Conservation (phyloP, 2,797 vertebrate species). For the Tinamus major region DNA sequence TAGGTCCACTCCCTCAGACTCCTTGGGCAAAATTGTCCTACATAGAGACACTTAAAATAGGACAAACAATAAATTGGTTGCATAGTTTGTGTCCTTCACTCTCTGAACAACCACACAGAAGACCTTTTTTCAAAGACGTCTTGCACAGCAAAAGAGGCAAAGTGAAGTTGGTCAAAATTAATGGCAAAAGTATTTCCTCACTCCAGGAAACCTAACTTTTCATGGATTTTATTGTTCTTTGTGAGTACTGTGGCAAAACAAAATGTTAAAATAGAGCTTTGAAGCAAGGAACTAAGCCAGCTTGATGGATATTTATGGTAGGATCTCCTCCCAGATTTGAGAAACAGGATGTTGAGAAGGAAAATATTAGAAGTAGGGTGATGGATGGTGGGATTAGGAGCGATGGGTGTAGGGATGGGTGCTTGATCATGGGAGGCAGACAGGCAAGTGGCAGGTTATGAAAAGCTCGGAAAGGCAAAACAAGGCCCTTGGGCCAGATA, state of each 20-base stretch:
- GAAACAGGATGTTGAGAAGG: background rate
- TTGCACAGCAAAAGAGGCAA: background rate
- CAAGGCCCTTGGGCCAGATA: background rate
- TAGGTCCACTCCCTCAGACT: background rate
- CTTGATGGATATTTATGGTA: background rate
- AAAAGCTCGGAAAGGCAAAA: background rate
- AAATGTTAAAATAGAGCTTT: conserved; percentile 26
- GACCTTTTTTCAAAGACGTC: background rate
- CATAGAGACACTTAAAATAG: background rate
- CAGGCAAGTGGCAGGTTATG: accelerated
- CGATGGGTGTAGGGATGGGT: background rate
- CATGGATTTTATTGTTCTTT: conserved; percentile 45
- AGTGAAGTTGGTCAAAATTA: background rate
- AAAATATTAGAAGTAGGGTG: background rate
- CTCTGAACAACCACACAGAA: background rate
- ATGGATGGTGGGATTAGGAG: background rate
- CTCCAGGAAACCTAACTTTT: background rate
- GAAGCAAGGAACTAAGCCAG: conserved; percentile 34
- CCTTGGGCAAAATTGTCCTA: background rate
- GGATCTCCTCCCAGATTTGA: background rate
- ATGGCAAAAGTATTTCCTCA: background rate
- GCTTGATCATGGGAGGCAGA: background rate
- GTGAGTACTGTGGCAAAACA: background rate
- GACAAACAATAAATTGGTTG: background rate
- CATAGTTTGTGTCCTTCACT: background rate